Evolutionary conservation across 2,113 vertebrate genomes (phyloP).

Genomic region (Sinocyclocheilus maitianheensis): DNA sequence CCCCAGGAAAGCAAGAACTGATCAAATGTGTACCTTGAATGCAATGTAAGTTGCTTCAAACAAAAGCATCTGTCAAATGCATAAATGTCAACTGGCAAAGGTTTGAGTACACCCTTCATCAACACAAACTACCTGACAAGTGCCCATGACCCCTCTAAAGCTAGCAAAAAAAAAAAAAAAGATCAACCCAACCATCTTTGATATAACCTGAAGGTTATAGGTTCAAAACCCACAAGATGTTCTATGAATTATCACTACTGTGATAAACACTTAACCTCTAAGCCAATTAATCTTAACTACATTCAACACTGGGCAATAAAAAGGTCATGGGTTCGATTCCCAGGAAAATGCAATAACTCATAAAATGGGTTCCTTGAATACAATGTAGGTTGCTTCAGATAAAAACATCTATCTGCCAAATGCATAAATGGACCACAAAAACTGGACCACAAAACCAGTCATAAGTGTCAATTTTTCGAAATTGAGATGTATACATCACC

Average conservation of each 20-base stretch:
- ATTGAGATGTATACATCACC: no score
- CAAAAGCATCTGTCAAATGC: no score
- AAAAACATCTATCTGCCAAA: neutral
- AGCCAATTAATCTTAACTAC: neutral
- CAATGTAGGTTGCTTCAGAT: neutral
- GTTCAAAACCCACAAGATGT: neutral
- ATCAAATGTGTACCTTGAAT: no score
- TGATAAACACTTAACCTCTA: neutral
- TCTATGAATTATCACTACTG: no score
- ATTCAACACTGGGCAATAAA: neutral
- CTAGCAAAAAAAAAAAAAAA: neutral
- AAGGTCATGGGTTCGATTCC: neutral
- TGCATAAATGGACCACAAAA: neutral
- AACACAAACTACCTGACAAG: no score
- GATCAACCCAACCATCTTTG: neutral
- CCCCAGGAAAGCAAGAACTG: no score
- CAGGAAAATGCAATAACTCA: neutral
- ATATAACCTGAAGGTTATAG: neutral
- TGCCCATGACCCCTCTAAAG: neutral
- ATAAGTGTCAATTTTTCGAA: no score
- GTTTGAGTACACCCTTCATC: no score
- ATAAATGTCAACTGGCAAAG: no score
- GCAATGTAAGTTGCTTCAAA: no score
- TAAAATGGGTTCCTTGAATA: neutral
- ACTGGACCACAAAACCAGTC: no score